A percentile compares a stretch with the other conserved stretches of the same genome.
These are phyloP conservation scores for Acanthopleura granulata DNA, from an alignment of 2,888 invertebrate genomes.

Conservation along the genomic window DNA sequence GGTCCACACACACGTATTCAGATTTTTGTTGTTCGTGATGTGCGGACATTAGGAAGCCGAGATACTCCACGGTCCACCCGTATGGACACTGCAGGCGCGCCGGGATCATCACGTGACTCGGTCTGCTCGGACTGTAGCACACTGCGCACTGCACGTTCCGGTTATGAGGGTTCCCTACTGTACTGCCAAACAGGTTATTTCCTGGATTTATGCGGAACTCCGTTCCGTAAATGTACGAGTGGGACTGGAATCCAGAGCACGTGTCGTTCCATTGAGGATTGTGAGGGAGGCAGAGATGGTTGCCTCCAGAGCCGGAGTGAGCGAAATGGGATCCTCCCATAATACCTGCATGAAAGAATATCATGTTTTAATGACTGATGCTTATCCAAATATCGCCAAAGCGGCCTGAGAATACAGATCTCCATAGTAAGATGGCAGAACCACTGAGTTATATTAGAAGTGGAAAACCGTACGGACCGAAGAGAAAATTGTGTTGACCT, in stretches of 20 bases:
- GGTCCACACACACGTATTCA: background rate
- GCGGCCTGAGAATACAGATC: no score
- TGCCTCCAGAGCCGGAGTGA: background rate
- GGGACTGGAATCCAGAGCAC: background rate
- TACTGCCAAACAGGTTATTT: background rate
- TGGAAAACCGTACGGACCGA: no score
- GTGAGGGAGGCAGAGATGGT: background rate
- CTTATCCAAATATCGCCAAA: no score
- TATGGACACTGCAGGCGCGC: background rate
- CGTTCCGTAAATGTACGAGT: background rate
- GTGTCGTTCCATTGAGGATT: background rate
- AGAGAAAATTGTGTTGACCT: no score
- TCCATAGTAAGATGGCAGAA: no score
- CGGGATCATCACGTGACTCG: constrained; percentile 1
- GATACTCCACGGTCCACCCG: background rate
- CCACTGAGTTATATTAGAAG: no score
- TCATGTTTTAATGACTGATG: no score
- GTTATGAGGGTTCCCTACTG: background rate
- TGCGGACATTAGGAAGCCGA: background rate
- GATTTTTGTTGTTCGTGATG: background rate
- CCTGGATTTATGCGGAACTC: background rate
- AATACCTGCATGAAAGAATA: background rate
- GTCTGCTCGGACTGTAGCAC: background rate
- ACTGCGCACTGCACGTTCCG: background rate
- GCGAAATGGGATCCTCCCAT: background rate